These are phyloP conservation scores for Drosophila repleta DNA, from an alignment of 1,140 invertebrate species.

Conservation along the genomic window DNA sequence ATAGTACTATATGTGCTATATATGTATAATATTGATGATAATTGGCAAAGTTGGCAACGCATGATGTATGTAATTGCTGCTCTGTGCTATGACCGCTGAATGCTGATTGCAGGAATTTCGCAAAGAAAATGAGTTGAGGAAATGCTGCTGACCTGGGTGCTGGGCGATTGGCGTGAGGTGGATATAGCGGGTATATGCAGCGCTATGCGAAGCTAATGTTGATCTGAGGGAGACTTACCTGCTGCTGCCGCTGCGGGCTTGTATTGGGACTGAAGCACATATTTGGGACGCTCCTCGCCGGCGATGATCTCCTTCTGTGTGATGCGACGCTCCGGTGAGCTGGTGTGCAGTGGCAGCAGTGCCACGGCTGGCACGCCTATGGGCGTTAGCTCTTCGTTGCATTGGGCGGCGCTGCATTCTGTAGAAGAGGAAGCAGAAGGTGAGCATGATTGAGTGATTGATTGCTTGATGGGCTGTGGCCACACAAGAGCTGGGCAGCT, in stretches of 20 bases:
- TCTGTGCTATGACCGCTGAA: conserved; percentile 15
- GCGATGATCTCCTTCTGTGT: conserved; percentile 84
- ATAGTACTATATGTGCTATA: too few species aligned
- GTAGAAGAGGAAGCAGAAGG: background rate
- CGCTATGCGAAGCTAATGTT: conserved; percentile 6
- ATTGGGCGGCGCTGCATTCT: conserved; percentile 79
- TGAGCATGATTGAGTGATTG: background rate
- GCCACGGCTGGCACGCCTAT: conserved; percentile 78
- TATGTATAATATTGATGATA: background rate
- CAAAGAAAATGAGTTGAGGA: background rate
- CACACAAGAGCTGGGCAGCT: background rate
- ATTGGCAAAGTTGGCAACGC: background rate
- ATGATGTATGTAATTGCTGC: conserved; percentile 16
- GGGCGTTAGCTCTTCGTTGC: conserved; percentile 71
- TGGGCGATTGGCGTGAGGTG: conserved; percentile 7
- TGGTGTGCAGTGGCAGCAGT: conserved; percentile 77
- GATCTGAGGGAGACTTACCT: conserved; percentile 4
- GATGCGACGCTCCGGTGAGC: conserved; percentile 81
- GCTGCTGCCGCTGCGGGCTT: conserved; percentile 63
- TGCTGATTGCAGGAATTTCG: background rate
- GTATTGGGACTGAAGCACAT: conserved; percentile 78
- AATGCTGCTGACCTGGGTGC: conserved; percentile 2
- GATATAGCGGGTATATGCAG: conserved; percentile 13
- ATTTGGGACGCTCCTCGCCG: conserved; percentile 83
- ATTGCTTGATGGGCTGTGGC: background rate